Conservation (phyloP, 2,888 invertebrate species). For the Mythimna loreyi region DNA sequence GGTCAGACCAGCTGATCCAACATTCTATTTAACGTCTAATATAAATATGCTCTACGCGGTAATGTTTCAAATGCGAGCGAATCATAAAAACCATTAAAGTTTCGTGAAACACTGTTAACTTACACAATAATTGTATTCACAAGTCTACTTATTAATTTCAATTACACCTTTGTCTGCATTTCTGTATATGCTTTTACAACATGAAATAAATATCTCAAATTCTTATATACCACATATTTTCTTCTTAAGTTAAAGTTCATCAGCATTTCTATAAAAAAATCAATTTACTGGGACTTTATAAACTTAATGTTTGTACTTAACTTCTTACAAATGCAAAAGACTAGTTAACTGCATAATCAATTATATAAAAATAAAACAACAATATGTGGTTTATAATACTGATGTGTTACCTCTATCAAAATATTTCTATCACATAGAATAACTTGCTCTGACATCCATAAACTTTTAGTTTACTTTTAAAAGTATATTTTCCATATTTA, state of each 20-base stretch:
- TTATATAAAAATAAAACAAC: slow-evolving; percentile 58
- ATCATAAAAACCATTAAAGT: slow-evolving; percentile 21
- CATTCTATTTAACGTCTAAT: slow-evolving; percentile 38
- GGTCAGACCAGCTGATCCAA: slow-evolving; percentile 60
- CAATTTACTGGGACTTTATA: slow-evolving; percentile 40
- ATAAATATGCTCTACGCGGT: slow-evolving; percentile 29
- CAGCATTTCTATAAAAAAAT: slow-evolving; percentile 22
- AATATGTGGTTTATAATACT: slow-evolving; percentile 82
- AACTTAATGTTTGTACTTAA: slow-evolving; percentile 56
- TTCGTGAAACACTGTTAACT: slow-evolving; percentile 20
- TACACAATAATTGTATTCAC: slow-evolving; percentile 21
- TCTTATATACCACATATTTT: slow-evolving; percentile 74
- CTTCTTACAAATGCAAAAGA: slow-evolving; percentile 70
- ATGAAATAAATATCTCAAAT: slow-evolving; percentile 63
- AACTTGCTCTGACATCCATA: slow-evolving; percentile 50
- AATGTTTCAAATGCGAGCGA: slow-evolving; percentile 21
- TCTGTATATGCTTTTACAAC: slow-evolving; percentile 67
- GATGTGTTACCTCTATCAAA: slow-evolving; percentile 71
- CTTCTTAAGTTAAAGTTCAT: slow-evolving; percentile 35
- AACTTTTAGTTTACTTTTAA: slow-evolving; percentile 31
- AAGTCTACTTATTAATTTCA: slow-evolving; percentile 14
- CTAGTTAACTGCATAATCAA: slow-evolving; percentile 66
- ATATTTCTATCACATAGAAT: slow-evolving; percentile 66
- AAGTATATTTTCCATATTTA: slow-evolving; percentile 17
- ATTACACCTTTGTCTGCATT: slow-evolving; percentile 11